Evolutionary conservation across 1,140 invertebrate species (phyloP), one percentile per base, ranked within the genome.

Genomic region (Ceratoteleas bidentatus): DNA sequence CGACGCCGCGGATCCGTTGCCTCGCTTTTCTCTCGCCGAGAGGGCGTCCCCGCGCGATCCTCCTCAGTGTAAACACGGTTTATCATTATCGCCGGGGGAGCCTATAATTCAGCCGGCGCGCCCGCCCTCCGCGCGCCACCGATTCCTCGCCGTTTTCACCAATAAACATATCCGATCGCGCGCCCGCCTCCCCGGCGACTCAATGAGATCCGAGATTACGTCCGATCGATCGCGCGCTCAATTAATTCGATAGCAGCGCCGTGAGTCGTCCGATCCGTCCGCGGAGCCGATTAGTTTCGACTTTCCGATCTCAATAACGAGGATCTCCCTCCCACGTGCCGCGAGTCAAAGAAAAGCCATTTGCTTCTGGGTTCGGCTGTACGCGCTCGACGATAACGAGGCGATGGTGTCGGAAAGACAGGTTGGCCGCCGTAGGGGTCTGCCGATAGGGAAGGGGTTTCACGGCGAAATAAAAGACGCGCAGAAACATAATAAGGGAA

Each of bases 71-170:
- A 91, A 91, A 90, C 89, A 89, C 84, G 89, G 82, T 88, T 90
- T 88, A 89, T 91, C 89, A 90, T 91, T 91, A 91, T 90, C 89
- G 85, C 89, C 83, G 83, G 85, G 83, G 85, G 84, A 88, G 84
- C 81, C 84, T 85, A 88, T 89, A 90, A 88, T 87, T 90, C 84
- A 87, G 81, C 84, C 61, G 70, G 66, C 56, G 24, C 64, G 47
- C 32, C 77, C 65, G 61, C 72, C 69, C 73, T 34, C 45, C 38
- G 54, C 62, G 83, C 65, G 79, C 64, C 57, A 54, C 77, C 61
- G 56, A 73, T 73, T 64, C 53, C 62, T 45, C 15, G 70, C 85
- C 85, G 77, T 82, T 85, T 86, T 85, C 66, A 81, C 83, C 75
- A 84, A 72, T 70, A 65, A 47, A 70, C 61, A 58, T 64, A 65